Evolutionary conservation across 2,888 invertebrate species (phyloP).

Genomic region (Corbicula japonica): DNA sequence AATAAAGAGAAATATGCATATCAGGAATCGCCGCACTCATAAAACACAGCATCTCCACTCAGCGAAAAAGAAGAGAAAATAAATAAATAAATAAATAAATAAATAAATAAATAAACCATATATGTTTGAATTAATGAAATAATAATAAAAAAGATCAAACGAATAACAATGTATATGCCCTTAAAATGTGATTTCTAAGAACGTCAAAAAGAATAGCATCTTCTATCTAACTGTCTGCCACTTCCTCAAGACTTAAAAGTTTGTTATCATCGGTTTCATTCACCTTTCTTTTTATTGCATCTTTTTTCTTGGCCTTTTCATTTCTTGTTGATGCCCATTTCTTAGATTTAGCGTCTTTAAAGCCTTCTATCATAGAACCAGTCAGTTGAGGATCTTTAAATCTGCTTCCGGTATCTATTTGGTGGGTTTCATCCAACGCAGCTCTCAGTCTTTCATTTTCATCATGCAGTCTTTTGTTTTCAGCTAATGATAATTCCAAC

Average conservation of each 20-base stretch:
- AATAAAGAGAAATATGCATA: no score
- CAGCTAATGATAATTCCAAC: conserved; percentile 37
- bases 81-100: no score
- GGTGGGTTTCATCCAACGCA: conserved; percentile 47
- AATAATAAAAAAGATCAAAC: no score
- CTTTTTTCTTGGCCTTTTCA: conserved; percentile 21
- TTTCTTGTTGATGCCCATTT: conserved; percentile 35
- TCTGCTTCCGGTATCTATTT: conserved; percentile 39
- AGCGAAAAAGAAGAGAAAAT: no score
- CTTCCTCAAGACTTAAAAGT: conserved; percentile 40
- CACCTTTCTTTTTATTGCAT: conserved; percentile 9
- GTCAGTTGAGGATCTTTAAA: conserved; percentile 47
- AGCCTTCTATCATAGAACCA: conserved; percentile 56
- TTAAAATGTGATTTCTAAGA: no score
- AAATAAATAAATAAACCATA: no score
- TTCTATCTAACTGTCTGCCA: conserved; percentile 2
- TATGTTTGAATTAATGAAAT: no score
- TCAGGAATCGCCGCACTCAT: no score
- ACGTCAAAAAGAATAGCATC: no score
- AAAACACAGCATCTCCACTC: no score
- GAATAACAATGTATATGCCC: no score
- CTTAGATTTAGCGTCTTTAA: conserved; percentile 37
- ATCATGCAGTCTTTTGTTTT: conserved; percentile 52
- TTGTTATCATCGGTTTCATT: conserved; percentile 61
- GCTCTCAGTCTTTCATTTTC: conserved; percentile 54